A percentile compares a stretch with the other conserved stretches of the same genome.
phyloP scores from a whole-genome alignment of 2,888 invertebrate species.

The Ligdia adustata region DNA sequence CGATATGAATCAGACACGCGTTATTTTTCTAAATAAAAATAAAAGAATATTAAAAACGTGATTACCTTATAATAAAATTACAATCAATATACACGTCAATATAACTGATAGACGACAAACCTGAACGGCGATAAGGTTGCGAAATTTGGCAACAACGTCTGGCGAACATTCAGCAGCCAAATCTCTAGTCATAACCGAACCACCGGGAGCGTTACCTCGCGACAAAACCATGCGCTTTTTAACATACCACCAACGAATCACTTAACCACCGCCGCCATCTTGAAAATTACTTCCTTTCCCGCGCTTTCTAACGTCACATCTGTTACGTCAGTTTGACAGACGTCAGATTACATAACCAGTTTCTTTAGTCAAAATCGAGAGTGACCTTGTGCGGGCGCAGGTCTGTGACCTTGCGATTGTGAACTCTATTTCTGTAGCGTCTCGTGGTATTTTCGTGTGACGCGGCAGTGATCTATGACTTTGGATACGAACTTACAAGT shows the following conservation, averaged over 20 bases:
- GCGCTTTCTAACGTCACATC: slow-evolving; percentile 43
- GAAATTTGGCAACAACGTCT: slow-evolving; percentile 74
- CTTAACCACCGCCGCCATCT: slow-evolving; percentile 41
- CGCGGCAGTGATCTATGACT: slow-evolving; percentile 36
- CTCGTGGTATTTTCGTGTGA: slow-evolving; percentile 28
- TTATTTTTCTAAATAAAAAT: no score
- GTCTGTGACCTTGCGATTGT: slow-evolving; percentile 33
- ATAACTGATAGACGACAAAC: slow-evolving; percentile 1
- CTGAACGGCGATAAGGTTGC: slow-evolving; percentile 48
- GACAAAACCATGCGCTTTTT: slow-evolving; percentile 48
- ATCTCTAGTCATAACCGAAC: slow-evolving; percentile 27
- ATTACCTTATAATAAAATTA: no score
- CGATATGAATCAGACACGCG: no score
- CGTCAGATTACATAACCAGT: slow-evolving; percentile 34
- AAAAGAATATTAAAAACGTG: no score
- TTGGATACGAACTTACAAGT: slow-evolving; percentile 29
- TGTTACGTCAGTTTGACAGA: slow-evolving; percentile 25
- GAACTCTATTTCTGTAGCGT: slow-evolving; percentile 27
- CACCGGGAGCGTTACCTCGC: slow-evolving; percentile 13
- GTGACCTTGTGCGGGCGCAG: slow-evolving; percentile 35
- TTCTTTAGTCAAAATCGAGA: slow-evolving; percentile 35
- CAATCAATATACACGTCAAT: no score
- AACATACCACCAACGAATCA: slow-evolving; percentile 55
- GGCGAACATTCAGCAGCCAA: slow-evolving; percentile 38
- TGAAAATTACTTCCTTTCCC: slow-evolving; percentile 37